Evolutionary conservation across 2,888 invertebrate genomes (phyloP), one percentile per base, ranked within the genome.

Genomic region (Asteroscopus sphinx): DNA sequence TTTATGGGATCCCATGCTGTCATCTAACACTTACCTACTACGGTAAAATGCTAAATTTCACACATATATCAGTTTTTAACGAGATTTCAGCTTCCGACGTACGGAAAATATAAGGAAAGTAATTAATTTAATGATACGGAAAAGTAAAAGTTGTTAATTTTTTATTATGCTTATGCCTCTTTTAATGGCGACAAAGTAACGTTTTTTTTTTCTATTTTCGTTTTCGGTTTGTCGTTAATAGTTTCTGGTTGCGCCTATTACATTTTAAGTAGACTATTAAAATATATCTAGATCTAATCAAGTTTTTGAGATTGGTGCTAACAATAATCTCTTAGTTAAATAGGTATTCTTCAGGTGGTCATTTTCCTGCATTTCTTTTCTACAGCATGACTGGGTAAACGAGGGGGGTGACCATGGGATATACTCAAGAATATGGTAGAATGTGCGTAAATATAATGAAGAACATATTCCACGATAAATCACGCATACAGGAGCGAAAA

Each of bases 11-110:
- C 36, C 30, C 36, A 52, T 49, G 54, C 46, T 60, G 52, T 52
- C 73, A 58, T 44, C 41, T 64, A 65, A 65, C 71, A 76, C 55
- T 56, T 73, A 68, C 64, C 46, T 60, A 70, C 76, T 77, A 78
- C 79, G 76, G 77, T 80, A 71, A 79, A 77, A 70, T 48, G 61
- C 51, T 45, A 58, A 73, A 79, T 72, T 76, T 83, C 82, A 79
- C 83, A 84, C 86, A 79, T 84, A 75, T 75, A 70, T 83, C 71
- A 73, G 66, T 57, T 60, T 65, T 64, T 66, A 72, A 76, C 63
- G 61, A 70, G 68, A 53, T 35, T 45, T 32, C n/a, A 39, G 63
- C 79, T 81, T 85, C 85, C 83, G 83, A 78, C 71, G 61, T 47
- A 51, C 54, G 58, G 63, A 72, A 71, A 68, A 35, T 68, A 30